Percentiles rank a stretch among this genome's conserved stretches.
phyloP scores from a whole-genome alignment of 1,140 invertebrate genomes.

The Drosophila nannoptera region DNA sequence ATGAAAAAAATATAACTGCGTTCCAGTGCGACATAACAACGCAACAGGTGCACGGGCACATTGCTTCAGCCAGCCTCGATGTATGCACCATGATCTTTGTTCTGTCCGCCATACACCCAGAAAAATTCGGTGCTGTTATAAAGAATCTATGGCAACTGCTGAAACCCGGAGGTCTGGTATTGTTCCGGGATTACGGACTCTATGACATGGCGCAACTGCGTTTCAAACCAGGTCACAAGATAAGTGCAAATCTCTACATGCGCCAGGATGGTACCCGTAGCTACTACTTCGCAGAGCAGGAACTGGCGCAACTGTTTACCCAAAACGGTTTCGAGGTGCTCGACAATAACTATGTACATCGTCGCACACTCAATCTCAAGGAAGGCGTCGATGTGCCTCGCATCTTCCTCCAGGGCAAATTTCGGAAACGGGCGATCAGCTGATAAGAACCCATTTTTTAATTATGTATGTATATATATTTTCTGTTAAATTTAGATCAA shows the following conservation, averaged over 20 bases:
- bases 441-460: conserved; percentile 3
- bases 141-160: conserved; percentile 86
- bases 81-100: conserved; percentile 97
- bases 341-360: conserved; percentile 87
- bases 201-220: conserved; percentile 98
- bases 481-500: conserved; percentile 62
- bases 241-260: conserved; percentile 96
- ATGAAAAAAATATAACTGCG: conserved; percentile 82
- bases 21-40: conserved; percentile 88
- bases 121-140: conserved; percentile 87
- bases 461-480: conserved; percentile 41
- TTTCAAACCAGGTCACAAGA: conserved; percentile 95
- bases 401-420: conserved; percentile 95
- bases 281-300: conserved; percentile 89
- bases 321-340: conserved; percentile 85
- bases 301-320: conserved; percentile 81
- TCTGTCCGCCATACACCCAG: conserved; percentile 94
- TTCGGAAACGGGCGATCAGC: conserved; percentile 80
- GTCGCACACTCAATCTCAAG: conserved; percentile 94
- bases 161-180: conserved; percentile 88
- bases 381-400: conserved; percentile 93
- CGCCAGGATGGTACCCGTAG: conserved; percentile 97
- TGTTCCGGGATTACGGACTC: conserved; percentile 98
- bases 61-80: conserved; percentile 84
- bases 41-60: conserved; percentile 82